Evolutionary conservation across 2,888 invertebrate genomes (phyloP).

Genomic region (Heliconius aoede): DNA sequence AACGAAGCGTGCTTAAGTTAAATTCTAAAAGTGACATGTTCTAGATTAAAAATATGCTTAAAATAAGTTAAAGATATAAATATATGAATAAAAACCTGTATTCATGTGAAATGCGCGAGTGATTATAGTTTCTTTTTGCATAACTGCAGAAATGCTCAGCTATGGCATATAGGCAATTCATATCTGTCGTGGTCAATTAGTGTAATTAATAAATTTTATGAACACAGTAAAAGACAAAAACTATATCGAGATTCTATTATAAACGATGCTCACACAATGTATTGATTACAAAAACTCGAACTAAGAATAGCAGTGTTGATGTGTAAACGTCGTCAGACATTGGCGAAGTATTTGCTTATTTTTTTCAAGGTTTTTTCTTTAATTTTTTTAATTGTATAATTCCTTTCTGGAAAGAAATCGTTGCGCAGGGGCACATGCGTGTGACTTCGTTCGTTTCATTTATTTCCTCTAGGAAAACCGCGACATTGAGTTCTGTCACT

Average conservation of each 20-base stretch:
- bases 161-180: slow-evolving; percentile 28
- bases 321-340: slow-evolving; percentile 13
- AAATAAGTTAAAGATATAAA: slow-evolving; percentile 5
- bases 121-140: slow-evolving; percentile 12
- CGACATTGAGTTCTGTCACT: too few relatives aligned
- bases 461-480: too few relatives aligned
- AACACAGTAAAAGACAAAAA: slow-evolving; percentile 19
- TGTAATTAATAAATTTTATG: slow-evolving; percentile 17
- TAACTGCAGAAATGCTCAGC: slow-evolving; percentile 22
- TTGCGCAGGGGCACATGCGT: too few relatives aligned
- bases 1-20: slow-evolving; percentile 15
- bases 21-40: slow-evolving; percentile 16
- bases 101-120: slow-evolving; percentile 3
- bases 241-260: slow-evolving; percentile 15
- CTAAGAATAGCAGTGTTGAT: neutral
- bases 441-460: too few relatives aligned
- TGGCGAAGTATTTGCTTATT: neutral
- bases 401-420: neutral
- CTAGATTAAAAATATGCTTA: neutral
- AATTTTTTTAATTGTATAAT: slow-evolving; percentile 1
- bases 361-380: neutral
- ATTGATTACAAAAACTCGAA: slow-evolving; percentile 21
- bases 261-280: slow-evolving; percentile 7
- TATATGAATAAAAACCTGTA: slow-evolving; percentile 12
- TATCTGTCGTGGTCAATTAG: slow-evolving; percentile 29